Evolutionary conservation across 2,888 invertebrate species (phyloP), one percentile per base, ranked within the genome.

Genomic region (Caenorhabditis zanzibari): DNA sequence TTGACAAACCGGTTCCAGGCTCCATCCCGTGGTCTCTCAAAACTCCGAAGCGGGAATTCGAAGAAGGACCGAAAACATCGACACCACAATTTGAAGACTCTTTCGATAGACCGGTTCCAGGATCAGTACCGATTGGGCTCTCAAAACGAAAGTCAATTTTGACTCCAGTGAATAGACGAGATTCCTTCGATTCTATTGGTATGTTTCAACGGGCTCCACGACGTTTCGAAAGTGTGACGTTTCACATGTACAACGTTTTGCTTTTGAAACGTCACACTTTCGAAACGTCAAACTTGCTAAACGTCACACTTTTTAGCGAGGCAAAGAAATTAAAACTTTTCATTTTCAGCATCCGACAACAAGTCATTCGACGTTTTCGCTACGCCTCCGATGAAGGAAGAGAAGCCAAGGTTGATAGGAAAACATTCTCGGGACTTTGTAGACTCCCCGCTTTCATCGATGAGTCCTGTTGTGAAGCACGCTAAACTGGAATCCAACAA

Each of bases 31-130:
- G 59, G 9, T 16, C 52, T 16, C 32, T 71, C 44, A 49, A 35
- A 54, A 77, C 77, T 24, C 77, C 69, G 5, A 52, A 47, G 14
- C 16, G 69, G 35, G 59, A 69, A 14, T 22, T 58, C 10, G 26
- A 19, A 32, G 28, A 52, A 12, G 22, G 19, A 7, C 52, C 73
- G 41, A 49, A 32, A n/a, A 49, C 64, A 12, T 22, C 49, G 5
- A 28, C 72, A 16, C 49, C 66, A 0, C 44, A 32, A 2, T 68
- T n/a, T 9, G 76, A 82, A 44, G 82, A 82, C 61, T 82, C 82
- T 6, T 82, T 82, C n/a, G 82, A 82, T 68, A 73, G 68, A 19
- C 77, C 82, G 0, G 73, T 82, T 16, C 82, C 73, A 26, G 77
- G 77, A 61, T 72, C 77, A 0, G 38, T 82, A 5, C 72, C 72